Evolutionary conservation across 1,140 invertebrate species (phyloP), one percentile per base, ranked within the genome.

Genomic region (Adelges cooleyi): DNA sequence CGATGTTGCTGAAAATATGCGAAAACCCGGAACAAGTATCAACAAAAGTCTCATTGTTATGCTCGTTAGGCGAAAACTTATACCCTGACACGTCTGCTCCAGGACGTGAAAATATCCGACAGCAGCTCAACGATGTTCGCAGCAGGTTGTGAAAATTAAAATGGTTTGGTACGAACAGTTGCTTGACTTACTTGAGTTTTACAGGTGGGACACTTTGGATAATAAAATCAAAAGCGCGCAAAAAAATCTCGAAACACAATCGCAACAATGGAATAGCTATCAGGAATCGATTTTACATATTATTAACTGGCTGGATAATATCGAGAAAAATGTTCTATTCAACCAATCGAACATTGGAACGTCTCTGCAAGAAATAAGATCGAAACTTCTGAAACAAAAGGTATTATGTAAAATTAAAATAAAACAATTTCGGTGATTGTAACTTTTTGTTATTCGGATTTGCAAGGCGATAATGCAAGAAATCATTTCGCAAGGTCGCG

Each of bases 81-180:
- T 83, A 91, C 67, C 89, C 91, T 0, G 90, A 95, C 74, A 97
- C 93, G 4, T 89, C 92, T 3, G 86, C 91, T 23, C 81, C 84
- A 71, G 94, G 93, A 11, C 80, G 94, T 66, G 94, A 97, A 74
- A 84, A 82, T 36, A 86, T 97, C 40, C 79, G 93, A 10, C 82
- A 87, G 68, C 86, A 94, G 70, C 75, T 95, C 67, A 80, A 88
- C 73, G 79, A 80, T 20, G 78, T 86, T 56, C 81, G 85, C 72
- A 89, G 90, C 71, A 71, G 72, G 71, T 74, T 51, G 18, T 11
- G 10, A 6, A 33, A 33, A 33, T 33, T 33, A 33, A 33, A 33
- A 33, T 33, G 29, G 11, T 33, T n/a, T n/a, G n/a, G n/a, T n/a
- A n/a, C n/a, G n/a, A n/a, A n/a, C n/a, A n/a, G n/a, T n/a, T n/a